Evolutionary conservation across 2,113 vertebrate species (phyloP).

Genomic region (Psettodes erumei): DNA sequence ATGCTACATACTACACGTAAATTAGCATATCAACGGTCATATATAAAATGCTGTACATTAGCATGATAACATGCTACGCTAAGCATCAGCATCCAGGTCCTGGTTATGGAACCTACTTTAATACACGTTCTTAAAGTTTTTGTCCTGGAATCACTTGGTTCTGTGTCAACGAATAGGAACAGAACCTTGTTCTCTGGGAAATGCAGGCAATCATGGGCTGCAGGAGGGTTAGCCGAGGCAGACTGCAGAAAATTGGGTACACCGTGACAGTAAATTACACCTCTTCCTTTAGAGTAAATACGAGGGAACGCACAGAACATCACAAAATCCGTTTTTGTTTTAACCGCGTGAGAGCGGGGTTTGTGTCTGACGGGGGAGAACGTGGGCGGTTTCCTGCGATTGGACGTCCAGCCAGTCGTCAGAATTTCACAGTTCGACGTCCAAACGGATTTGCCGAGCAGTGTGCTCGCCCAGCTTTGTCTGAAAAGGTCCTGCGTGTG

Average conservation of each 20-base stretch:
- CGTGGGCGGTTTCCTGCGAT: not conserved
- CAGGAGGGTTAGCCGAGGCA: slow-evolving; percentile 2
- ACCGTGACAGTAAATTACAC: slow-evolving; percentile 32
- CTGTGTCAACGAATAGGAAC: not conserved
- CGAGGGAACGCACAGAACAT: not conserved
- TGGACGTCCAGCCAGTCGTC: slow-evolving; percentile 3
- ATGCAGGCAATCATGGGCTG: slow-evolving; percentile 11
- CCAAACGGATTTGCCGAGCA: not conserved
- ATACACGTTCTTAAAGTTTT: no score
- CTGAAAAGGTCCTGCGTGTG: slow-evolving; percentile 9
- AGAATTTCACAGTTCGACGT: slow-evolving; percentile 31
- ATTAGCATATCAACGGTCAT: no score
- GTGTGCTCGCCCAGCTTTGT: not conserved
- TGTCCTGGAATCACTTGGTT: no score
- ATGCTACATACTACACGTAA: no score
- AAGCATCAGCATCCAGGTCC: no score
- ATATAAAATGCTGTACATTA: no score
- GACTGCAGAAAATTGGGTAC: slow-evolving; percentile 36
- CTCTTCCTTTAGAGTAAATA: slow-evolving; percentile 11
- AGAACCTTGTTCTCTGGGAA: not conserved
- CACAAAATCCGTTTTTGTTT: slow-evolving; percentile 22
- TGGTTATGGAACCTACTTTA: no score
- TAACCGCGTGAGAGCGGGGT: not conserved
- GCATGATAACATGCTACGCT: no score
- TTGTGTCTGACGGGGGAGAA: slow-evolving; percentile 36